Base-by-base conservation (phyloP, 2,888 invertebrate genomes). In the Busseola fusca region DNA sequence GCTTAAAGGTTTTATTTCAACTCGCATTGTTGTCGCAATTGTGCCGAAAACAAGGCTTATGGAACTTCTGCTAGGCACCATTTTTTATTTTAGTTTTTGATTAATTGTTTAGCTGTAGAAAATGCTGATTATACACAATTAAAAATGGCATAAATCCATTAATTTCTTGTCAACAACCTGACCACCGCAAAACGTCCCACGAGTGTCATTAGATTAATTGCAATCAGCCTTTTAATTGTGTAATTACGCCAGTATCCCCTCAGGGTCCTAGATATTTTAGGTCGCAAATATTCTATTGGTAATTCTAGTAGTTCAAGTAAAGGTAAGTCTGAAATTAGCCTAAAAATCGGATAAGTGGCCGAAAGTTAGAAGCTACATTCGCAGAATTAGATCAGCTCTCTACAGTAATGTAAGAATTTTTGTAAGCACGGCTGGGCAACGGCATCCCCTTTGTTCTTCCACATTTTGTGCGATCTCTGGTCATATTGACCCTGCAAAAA, bases 131-230 rank as follows among this genome's bases (percentile, higher is more conserved):
- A 21, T 30, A 64, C 37, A 3, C 6, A 27, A 12, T 0, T 21
- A 16, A 27, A 16, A n/a, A 25, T 34, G 4, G 16, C 14, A 25
- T 48, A 14, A 48, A 27, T 16, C 21, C 21, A 25, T 40, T 40
- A 16, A 34, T 21, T 50, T 25, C 16, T 50, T 25, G 16, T 30
- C 34, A 58, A 40, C 37, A 64, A 27, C 21, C 6, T 21, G 18
- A 21, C 16, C 16, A 50, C 14, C 12, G 5, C 42, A 27, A 50
- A 10, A 10, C 3, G 21, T 72, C 77, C 56, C 64, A 48, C 7
- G 64, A 42, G 59, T 10, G 0, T 67, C 9, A 67, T 71, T 75
- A 67, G 42, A 58, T 58, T 80, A 78, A 78, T 76, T 78, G 60
- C 57, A 50, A 64, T 70, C 59, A 30, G 37, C 14, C 7, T 21